A percentile compares a stretch with the other conserved stretches of the same genome.
Conservation (phyloP, 92 coral and sea anemone genomes). For the Parazoanthus swiftii region DNA sequence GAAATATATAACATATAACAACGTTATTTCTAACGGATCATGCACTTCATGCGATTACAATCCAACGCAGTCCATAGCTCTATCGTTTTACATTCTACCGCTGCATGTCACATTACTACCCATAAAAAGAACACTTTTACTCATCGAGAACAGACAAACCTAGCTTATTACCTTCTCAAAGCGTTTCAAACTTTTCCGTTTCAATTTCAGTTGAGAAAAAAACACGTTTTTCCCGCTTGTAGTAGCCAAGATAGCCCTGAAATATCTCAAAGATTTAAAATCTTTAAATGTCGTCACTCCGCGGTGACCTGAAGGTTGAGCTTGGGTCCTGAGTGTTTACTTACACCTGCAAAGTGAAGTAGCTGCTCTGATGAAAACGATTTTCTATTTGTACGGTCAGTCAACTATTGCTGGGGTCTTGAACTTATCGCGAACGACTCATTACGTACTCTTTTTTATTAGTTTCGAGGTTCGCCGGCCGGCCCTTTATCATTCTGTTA, state of each 20-base stretch:
- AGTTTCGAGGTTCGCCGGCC: neutral
- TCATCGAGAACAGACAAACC: no score
- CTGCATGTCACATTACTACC: no score
- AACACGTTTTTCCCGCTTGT: neutral
- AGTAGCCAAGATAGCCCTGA: neutral
- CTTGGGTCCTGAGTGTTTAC: neutral
- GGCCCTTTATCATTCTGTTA: no score
- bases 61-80: neutral
- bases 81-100: no score
- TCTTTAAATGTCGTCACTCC: neutral
- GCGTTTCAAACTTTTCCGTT: neutral
- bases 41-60: neutral
- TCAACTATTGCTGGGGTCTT: slow-evolving; percentile 1
- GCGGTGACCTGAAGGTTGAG: neutral
- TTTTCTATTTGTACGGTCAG: neutral
- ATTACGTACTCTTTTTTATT: neutral
- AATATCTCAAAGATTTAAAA: neutral
- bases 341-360: slow-evolving; percentile 4
- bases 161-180: no score
- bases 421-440: neutral
- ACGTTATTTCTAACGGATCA: no score
- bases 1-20: neutral
- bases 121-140: no score
- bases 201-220: neutral
- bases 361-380: neutral